phyloP scores from a whole-genome alignment of 2,797 vertebrate species.

The Morus bassanus region DNA sequence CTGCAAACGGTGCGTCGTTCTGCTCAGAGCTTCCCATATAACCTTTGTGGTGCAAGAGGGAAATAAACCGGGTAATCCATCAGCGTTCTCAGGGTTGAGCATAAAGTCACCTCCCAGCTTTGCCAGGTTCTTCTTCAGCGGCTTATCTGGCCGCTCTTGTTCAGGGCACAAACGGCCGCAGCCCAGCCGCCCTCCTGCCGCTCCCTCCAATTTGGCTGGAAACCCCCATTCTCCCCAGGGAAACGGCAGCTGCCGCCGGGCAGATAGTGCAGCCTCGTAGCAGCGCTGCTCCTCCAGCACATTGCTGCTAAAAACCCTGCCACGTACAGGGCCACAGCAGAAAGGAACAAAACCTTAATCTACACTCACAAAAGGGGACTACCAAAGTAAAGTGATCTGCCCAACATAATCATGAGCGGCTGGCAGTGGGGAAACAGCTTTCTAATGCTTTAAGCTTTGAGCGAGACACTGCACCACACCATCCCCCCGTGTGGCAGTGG shows the following conservation, averaged over 20 bases:
- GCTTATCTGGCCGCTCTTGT: not conserved
- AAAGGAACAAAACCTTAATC: not conserved
- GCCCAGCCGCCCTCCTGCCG: not conserved
- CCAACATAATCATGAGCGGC: not conserved
- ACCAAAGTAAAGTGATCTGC: not conserved
- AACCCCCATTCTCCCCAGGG: not conserved
- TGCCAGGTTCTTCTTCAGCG: not conserved
- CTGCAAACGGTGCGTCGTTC: fast-evolving
- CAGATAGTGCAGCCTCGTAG: not conserved
- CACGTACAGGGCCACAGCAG: fast-evolving
- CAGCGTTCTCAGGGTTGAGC: not conserved
- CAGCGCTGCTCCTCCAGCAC: not conserved
- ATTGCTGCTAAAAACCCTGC: not conserved
- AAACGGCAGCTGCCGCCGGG: fast-evolving
- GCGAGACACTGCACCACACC: not conserved
- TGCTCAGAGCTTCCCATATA: not conserved
- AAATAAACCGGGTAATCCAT: not conserved
- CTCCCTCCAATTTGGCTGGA: not conserved
- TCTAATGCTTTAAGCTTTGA: not conserved
- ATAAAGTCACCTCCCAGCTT: not conserved
- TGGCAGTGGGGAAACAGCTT: not conserved
- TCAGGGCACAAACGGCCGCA: fast-evolving
- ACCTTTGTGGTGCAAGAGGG: not conserved
- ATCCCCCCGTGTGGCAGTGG: not conserved
- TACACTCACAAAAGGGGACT: not conserved